Evolutionary conservation across 2,888 invertebrate genomes (phyloP), one percentile per base, ranked within the genome.

Genomic region (Apamea crenata): DNA sequence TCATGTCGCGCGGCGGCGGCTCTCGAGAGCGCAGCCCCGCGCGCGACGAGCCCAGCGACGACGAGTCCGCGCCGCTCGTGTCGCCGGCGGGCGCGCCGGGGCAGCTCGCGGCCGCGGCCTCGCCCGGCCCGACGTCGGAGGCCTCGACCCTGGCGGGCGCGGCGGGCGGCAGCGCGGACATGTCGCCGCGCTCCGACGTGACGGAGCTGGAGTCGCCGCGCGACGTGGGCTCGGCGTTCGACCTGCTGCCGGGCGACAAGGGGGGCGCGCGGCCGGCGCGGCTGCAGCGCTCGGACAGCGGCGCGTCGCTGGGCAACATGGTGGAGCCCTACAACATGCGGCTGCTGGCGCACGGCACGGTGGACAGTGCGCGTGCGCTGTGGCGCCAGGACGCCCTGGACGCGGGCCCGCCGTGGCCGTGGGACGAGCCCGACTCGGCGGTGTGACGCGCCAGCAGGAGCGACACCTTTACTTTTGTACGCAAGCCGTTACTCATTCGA

Each of bases 11-110:
- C 81, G 93, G 93, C 66, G 91, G 92, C 73, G 93, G 93, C 16
- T 95, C 95, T n/a, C 95, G 95, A 65, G 96, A 96, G 44, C 95
- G 95, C 87, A 96, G 94, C 87, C 96, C 95, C 79, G 84, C 91
- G 81, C 94, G 94, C 83, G 94, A 93, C 76, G 94, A 94, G 69
- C 86, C 92, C 83, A 97, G 97, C 92, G 98, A 98, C 91, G 98
- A 98, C 92, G 98, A 98, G 87, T 98, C 98, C 4, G 98, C 98
- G 78, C 96, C 98, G 81, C 98, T 98, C 14, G 97, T 97, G 85
- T 96, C 97, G 16, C 95, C 96, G 82, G 89, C 94, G 68, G 86
- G 82, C 68, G 59, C 78, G 21, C 69, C 61, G 66, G 75, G 69
- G 44, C 78, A 47, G 68, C 73, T 25, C 69, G 63, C 71, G 78